Conservation (phyloP, 2,113 vertebrate genomes). For the Perca flavescens region DNA sequence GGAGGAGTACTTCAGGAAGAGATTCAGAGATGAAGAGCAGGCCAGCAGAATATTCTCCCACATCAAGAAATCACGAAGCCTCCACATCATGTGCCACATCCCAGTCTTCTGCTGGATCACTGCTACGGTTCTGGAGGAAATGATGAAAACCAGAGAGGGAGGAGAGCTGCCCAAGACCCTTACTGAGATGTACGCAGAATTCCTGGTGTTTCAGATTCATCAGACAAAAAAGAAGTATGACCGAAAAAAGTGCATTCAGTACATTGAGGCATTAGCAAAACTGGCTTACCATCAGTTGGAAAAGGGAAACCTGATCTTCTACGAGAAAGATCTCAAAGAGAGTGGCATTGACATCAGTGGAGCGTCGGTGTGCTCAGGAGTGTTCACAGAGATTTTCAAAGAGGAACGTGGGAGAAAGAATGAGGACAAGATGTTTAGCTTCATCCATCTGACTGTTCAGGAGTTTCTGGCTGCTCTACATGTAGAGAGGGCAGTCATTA, state of each 20-base stretch:
- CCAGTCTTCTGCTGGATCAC: slow-evolving; percentile 53
- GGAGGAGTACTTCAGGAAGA: neutral
- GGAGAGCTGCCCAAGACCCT: slow-evolving; percentile 48
- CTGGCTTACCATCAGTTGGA: neutral
- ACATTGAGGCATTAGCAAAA: neutral
- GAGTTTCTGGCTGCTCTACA: slow-evolving; percentile 41
- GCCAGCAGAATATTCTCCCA: slow-evolving; percentile 24
- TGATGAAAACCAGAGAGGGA: slow-evolving; percentile 13
- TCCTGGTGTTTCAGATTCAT: slow-evolving; percentile 24
- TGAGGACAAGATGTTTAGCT: slow-evolving; percentile 14
- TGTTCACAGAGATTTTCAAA: slow-evolving; percentile 52
- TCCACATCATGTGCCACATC: slow-evolving; percentile 53
- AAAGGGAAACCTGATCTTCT: slow-evolving; percentile 53
- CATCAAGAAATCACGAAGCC: slow-evolving; percentile 28
- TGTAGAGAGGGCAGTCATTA: neutral
- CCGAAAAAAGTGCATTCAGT: neutral
- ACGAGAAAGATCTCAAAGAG: slow-evolving; percentile 29
- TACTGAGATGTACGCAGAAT: slow-evolving; percentile 46
- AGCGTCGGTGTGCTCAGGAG: slow-evolving; percentile 39
- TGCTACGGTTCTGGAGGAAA: slow-evolving; percentile 35
- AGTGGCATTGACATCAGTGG: slow-evolving; percentile 11
- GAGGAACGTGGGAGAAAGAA: slow-evolving; percentile 23
- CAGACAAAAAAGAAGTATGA: neutral
- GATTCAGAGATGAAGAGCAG: neutral
- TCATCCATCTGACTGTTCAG: slow-evolving; percentile 32